phyloP scores from a whole-genome alignment of 2,888 invertebrate species.

The Cosmorhoe ocellata region DNA sequence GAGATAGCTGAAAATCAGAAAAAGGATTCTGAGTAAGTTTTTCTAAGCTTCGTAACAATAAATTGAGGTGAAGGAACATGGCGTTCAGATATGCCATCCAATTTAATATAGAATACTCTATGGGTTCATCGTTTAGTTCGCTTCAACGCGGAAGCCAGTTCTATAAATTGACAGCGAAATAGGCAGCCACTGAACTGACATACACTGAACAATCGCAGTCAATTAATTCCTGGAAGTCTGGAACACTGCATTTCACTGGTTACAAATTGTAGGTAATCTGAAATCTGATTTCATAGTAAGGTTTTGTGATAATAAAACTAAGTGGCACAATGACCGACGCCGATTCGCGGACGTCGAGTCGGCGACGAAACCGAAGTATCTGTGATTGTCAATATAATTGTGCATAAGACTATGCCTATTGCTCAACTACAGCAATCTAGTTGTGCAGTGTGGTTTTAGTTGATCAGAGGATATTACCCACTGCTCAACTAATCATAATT shows the following conservation, averaged over 20 bases:
- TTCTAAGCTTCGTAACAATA: not conserved
- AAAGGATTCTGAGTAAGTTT: slow-evolving; percentile 96
- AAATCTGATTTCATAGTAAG: not conserved
- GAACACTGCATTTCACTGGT: slow-evolving; percentile 7
- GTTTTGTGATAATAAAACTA: no score
- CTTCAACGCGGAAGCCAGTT: slow-evolving; percentile 17
- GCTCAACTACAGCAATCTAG: no score
- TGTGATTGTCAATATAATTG: no score
- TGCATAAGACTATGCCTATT: no score
- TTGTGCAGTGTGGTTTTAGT: no score
- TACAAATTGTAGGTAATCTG: slow-evolving; percentile 1
- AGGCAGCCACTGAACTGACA: slow-evolving; percentile 9
- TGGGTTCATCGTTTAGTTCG: slow-evolving; percentile 2
- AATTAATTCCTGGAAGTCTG: slow-evolving; percentile 24
- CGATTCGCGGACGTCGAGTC: no score
- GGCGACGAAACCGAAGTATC: no score
- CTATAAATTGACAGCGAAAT: slow-evolving; percentile 23
- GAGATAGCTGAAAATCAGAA: slow-evolving; percentile 98
- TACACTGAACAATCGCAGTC: slow-evolving; percentile 6
- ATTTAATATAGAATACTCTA: not conserved
- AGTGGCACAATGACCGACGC: no score
- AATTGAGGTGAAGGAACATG: not conserved
- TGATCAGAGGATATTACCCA: no score
- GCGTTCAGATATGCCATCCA: not conserved
- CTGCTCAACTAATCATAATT: no score